phyloP scores from a whole-genome alignment of 1,140 invertebrate species.

The Meloidogyne chitwoodi region DNA sequence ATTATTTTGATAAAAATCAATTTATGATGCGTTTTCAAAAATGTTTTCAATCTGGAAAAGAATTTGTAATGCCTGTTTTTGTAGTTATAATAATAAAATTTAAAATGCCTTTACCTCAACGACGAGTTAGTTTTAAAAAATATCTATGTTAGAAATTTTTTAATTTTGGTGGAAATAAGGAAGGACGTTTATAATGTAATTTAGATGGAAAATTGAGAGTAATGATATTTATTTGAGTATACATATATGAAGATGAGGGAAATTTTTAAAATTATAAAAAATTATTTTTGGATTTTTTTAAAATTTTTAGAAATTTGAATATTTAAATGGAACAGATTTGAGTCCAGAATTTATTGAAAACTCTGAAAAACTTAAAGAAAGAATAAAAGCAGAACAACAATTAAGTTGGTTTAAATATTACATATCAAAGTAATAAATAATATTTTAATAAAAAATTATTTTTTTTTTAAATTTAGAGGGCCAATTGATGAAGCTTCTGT shows the following conservation, averaged over 20 bases:
- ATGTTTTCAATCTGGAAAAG: constrained; percentile 37
- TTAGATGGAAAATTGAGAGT: no score
- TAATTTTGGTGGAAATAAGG: no score
- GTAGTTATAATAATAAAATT: constrained; percentile 49
- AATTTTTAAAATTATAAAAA: no score
- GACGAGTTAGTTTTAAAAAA: constrained; percentile 15
- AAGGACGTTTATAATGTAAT: no score
- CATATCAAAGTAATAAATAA: constrained; percentile 17
- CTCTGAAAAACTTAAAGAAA: constrained; percentile 26
- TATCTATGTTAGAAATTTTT: no score
- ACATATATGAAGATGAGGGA: no score
- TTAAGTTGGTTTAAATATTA: constrained; percentile 42
- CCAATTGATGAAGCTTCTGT: constrained; percentile 39
- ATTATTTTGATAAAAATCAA: constrained; percentile 34
- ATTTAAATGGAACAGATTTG: neutral
- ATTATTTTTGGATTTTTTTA: no score
- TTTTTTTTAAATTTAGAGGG: constrained; percentile 28
- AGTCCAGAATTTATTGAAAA: constrained; percentile 17
- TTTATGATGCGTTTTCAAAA: constrained; percentile 45
- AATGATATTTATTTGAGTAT: no score
- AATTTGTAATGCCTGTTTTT: constrained; percentile 55
- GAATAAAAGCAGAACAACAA: constrained; percentile 37
- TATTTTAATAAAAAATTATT: neutral
- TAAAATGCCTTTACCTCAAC: constrained; percentile 22
- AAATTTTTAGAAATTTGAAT: constrained; percentile 25